Base-by-base conservation (phyloP, 2,797 vertebrate genomes). In the Huso huso region DNA sequence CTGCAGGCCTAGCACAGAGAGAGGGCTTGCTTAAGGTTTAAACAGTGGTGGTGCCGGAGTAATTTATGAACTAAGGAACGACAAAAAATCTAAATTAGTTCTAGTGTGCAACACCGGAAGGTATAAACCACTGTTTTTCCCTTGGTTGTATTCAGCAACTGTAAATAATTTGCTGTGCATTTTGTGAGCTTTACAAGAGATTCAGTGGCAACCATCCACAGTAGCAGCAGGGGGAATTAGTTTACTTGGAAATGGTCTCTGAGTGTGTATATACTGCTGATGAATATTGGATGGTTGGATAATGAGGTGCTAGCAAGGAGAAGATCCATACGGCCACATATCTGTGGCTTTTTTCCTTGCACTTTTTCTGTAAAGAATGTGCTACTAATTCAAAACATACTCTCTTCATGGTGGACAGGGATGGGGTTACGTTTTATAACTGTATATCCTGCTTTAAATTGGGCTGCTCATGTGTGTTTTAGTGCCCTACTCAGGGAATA, bases 211-310 rank as follows among this genome's bases (percentile, higher is more conserved):
- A 77, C 10, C 70, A 69, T 84, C 83, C 88, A 82, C 63, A 70
- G 86, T 84, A 88, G 88, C 83, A 94, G 86, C 88, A 88, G 93
- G 92, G 92, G 92, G 92, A 93, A 93, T 92, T 92, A 91, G 91
- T 86, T 89, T 87, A 87, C 90, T 91, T 89, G 88, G 90, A 92
- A 91, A 86, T 82, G 87, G 81, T 88, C 84, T 86, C 83, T 69
- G 82, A 83, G 88, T 86, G 81, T 88, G 87, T 89, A 87, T 88
- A 88, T 88, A 87, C 84, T 87, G 88, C 88, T 89, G 88, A 86
- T 88, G 89, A 88, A 88, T 88, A 90, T 86, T 84, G 88, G 90
- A 89, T 88, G 91, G 92, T 91, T 88, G 90, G 91, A 92, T 92
- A 92, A 91, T 89, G 88, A 90, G 88, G 84, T 89, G 86, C 82